Percentiles rank a stretch among this genome's conserved stretches.
phyloP scores from a whole-genome alignment of 2,888 invertebrate species.

The Alentia gelatinosa region DNA sequence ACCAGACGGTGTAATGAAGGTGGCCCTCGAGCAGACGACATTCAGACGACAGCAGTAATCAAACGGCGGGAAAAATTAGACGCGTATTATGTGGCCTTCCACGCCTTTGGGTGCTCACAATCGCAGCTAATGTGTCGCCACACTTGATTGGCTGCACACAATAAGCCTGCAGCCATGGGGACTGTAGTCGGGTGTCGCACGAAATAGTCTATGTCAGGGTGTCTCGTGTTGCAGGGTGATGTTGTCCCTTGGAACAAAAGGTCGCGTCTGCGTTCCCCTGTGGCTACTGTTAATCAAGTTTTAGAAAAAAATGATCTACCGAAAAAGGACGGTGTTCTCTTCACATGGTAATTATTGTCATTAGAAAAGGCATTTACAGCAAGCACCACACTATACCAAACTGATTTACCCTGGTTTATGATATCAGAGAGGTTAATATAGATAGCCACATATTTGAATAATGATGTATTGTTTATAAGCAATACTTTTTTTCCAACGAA shows the following conservation, averaged over 20 bases:
- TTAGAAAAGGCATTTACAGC: too few relatives aligned
- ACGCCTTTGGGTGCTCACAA: not conserved
- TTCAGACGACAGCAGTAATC: not conserved
- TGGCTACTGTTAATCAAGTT: not conserved
- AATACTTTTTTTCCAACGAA: too few relatives aligned
- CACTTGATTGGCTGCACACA: not conserved
- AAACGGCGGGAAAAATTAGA: not conserved
- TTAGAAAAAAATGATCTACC: not conserved
- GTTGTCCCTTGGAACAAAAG: not conserved
- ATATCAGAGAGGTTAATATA: too few relatives aligned
- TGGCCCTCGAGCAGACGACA: not conserved
- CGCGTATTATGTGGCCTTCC: conserved; percentile 7
- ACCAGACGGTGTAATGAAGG: not conserved
- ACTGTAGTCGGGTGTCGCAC: not conserved
- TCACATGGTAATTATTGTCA: too few relatives aligned
- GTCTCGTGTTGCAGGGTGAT: not conserved
- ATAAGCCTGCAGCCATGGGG: not conserved
- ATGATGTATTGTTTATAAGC: too few relatives aligned
- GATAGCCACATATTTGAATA: too few relatives aligned
- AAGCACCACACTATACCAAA: too few relatives aligned
- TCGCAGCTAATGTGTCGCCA: not conserved
- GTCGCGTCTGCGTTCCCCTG: not conserved
- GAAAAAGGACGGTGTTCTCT: not conserved
- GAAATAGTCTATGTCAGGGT: not conserved
- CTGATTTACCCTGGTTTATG: too few relatives aligned